A percentile compares a stretch with the other conserved stretches of the same genome.
phyloP scores from a whole-genome alignment of 2,888 invertebrate genomes.

The Carterocephalus palaemon region DNA sequence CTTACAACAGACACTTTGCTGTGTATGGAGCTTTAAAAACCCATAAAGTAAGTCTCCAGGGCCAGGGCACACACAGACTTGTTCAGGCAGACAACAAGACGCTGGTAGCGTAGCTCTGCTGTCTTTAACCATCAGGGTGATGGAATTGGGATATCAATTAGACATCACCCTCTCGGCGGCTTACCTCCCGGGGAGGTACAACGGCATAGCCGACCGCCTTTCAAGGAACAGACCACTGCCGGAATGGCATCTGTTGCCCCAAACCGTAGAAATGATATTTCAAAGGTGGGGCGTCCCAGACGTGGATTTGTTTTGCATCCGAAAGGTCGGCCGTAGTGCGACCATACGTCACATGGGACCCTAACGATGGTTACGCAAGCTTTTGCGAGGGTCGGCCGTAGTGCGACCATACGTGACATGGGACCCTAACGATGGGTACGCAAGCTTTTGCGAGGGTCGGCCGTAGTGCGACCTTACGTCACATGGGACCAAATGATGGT shows the following conservation, averaged over 20 bases:
- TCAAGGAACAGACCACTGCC: too few species aligned
- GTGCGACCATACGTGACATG: too few species aligned
- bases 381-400: too few species aligned
- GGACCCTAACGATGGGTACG: too few species aligned
- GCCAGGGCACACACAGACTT: constrained; percentile 8
- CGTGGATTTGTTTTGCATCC: constrained; percentile 30
- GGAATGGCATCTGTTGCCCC: constrained; percentile 31
- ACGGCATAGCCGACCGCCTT: constrained; percentile 27
- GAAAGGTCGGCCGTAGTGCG: constrained; percentile 22
- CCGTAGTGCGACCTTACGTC: too few species aligned
- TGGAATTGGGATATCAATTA: constrained; percentile 5
- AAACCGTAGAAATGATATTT: constrained; percentile 24
- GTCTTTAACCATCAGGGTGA: constrained; percentile 2
- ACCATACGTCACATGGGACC: constrained; percentile 23
- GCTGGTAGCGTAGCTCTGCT: constrained; percentile 22
- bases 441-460: too few species aligned
- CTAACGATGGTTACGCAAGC: constrained; percentile 11
- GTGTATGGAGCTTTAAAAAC: constrained; percentile 15
- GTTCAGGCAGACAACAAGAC: constrained; percentile 29
- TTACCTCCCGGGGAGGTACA: constrained; percentile 29
- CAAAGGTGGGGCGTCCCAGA: constrained; percentile 29
- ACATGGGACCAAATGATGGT: too few species aligned
- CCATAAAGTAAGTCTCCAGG: neutral
- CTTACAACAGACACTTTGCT: constrained; percentile 29
- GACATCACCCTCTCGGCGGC: constrained; percentile 25